These are phyloP conservation scores for Dinoponera quadriceps DNA, from an alignment of 1,140 invertebrate genomes.

Conservation along the genomic window DNA sequence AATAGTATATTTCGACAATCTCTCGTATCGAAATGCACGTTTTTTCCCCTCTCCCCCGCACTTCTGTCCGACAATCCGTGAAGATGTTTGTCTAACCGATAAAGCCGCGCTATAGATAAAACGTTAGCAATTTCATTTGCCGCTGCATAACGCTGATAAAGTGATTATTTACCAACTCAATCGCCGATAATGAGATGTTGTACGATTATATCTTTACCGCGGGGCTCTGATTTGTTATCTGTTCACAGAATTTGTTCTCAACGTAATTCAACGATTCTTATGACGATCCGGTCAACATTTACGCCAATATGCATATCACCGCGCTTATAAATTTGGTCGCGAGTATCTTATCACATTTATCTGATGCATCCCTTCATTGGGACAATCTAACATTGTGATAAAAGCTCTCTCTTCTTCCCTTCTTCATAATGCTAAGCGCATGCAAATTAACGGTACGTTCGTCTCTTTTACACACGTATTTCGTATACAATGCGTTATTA, in stretches of 20 bases:
- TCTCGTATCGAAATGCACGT: neutral
- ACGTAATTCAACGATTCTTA: neutral
- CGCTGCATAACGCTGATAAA: slow-evolving; percentile 39
- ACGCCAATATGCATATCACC: too few species aligned
- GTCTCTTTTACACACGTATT: too few species aligned
- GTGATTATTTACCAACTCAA: slow-evolving; percentile 43
- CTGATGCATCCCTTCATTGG: too few species aligned
- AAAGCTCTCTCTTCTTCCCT: too few species aligned
- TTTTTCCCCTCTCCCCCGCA: too few species aligned
- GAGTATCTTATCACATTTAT: too few species aligned
- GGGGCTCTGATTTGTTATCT: slow-evolving; percentile 19
- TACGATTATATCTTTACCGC: neutral
- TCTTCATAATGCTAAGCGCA: too few species aligned
- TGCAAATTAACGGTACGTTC: too few species aligned
- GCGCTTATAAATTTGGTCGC: too few species aligned
- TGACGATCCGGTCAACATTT: too few species aligned
- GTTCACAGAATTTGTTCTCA: neutral
- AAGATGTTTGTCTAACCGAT: slow-evolving; percentile 11
- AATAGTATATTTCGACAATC: neutral
- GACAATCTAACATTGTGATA: too few species aligned
- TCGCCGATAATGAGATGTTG: slow-evolving; percentile 9
- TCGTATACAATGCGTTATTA: too few species aligned
- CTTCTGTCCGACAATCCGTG: neutral
- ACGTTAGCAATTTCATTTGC: slow-evolving; percentile 9
- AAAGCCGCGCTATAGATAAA: slow-evolving; percentile 30